Evolutionary conservation across 2,113 vertebrate genomes (phyloP), one percentile per base, ranked within the genome.

Genomic region (Spermophilus dauricus): DNA sequence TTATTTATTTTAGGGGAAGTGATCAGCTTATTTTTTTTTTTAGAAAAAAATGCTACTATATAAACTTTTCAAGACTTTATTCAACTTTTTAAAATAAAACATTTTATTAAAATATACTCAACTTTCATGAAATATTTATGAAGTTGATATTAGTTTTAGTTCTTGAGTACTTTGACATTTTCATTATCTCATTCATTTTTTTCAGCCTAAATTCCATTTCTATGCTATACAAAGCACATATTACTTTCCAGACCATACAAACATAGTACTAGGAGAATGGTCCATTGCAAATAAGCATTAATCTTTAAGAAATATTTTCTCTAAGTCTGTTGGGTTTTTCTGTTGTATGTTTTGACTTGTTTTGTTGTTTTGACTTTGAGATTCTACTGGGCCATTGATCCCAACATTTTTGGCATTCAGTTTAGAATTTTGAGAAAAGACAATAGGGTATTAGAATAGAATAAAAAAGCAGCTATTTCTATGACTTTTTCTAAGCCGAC

Each of bases 231-330:
- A 92, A 90, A 86, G 51, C 18, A 94, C 32, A 69, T 18, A n/a
- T 37, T 72, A 37, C 2, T 83, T 77, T 69, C 32, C 51, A 89
- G 45, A 37, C 45, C 45, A 78, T 34, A 32, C 63, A 86, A 34
- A 30, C 22, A 42, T 11, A 81, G 14, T 4, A 30, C 14, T 61
- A 37, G 51, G 18, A 75, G 11, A 90, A 84, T 48, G 73, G 56
- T 1, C 94, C 4, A 32, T 45, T 24, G 28, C n/a, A 77, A 73
- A 69, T 16, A 26, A 53, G 2, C 30, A 8, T 4, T 70, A 18
- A 97, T 86, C 77, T 73, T n/a, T 97, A 2, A 96, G 45, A 96
- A 13, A 93, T 80, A 45, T 8, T 22, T 70, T 32, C 14, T 92
- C 39, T 89, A 80, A 96, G 70, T 94, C 78, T 1, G 0, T 53